Evolutionary conservation across 2,888 invertebrate genomes (phyloP).

Genomic region (Mesorhabditis sp.): DNA sequence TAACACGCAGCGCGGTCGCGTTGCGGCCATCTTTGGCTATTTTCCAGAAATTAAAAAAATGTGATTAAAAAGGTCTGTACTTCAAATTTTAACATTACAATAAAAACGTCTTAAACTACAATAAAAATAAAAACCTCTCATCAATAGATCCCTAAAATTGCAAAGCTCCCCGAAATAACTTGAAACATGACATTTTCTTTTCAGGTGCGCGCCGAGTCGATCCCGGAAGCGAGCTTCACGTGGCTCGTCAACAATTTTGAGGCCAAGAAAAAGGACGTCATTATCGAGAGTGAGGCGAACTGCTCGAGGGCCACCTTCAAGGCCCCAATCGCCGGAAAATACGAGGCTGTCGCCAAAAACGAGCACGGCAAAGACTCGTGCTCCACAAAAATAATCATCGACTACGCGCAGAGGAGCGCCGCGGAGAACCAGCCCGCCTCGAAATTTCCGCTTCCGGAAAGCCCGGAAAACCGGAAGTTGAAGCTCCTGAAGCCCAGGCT

Average conservation of each 20-base stretch:
- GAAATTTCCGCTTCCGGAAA: slow-evolving; percentile 27
- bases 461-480: neutral
- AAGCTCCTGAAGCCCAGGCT: neutral
- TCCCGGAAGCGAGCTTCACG: slow-evolving; percentile 48
- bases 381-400: slow-evolving; percentile 43
- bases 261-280: slow-evolving; percentile 28
- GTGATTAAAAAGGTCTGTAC: no score
- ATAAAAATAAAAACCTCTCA: no score
- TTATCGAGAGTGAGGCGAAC: slow-evolving; percentile 28
- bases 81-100: no score
- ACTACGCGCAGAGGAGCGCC: slow-evolving; percentile 20
- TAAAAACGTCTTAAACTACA: no score
- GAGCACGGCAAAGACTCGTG: slow-evolving; percentile 39
- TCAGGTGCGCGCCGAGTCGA: slow-evolving; percentile 37
- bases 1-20: no score
- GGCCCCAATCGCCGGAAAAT: slow-evolving; percentile 34
- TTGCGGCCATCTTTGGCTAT: no score
- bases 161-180: no score
- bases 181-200: no score
- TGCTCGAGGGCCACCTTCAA: slow-evolving; percentile 31
- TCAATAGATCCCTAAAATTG: no score
- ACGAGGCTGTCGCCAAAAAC: slow-evolving; percentile 47
- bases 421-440: slow-evolving; percentile 21
- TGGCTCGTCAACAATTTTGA: slow-evolving; percentile 55
- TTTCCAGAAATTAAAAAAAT: no score